Conservation (phyloP, 2,888 invertebrate genomes). For the Sialis fuliginosa region DNA sequence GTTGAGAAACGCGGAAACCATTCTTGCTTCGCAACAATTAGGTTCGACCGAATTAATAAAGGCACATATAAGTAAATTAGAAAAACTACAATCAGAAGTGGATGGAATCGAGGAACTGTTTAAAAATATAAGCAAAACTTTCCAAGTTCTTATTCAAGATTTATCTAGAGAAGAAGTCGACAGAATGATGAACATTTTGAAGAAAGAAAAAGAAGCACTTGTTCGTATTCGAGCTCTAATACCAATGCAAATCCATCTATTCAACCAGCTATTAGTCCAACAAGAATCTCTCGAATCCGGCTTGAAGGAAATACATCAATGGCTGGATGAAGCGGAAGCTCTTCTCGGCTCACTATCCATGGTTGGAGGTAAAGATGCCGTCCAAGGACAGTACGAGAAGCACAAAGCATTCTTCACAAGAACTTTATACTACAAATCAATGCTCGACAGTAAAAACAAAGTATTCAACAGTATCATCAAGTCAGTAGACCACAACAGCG, state of each 20-base stretch:
- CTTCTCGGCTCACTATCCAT: slow-evolving; percentile 40
- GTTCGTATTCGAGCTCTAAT: slow-evolving; percentile 70
- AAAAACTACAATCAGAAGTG: slow-evolving; percentile 61
- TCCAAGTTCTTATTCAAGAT: slow-evolving; percentile 80
- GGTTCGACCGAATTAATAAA: slow-evolving; percentile 65
- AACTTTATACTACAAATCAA: slow-evolving; percentile 78
- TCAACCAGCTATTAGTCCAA: slow-evolving; percentile 69
- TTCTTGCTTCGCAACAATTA: slow-evolving; percentile 49
- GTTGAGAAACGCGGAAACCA: slow-evolving; percentile 57
- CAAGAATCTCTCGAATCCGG: slow-evolving; percentile 81
- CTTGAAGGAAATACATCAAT: slow-evolving; percentile 65
- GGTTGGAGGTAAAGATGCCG: slow-evolving; percentile 47
- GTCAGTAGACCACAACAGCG: slow-evolving; percentile 55
- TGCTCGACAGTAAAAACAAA: slow-evolving; percentile 90
- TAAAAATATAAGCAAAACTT: slow-evolving; percentile 78
- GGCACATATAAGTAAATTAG: slow-evolving; percentile 57
- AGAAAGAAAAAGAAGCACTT: slow-evolving; percentile 74
- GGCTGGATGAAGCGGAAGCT: slow-evolving; percentile 73
- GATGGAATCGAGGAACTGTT: slow-evolving; percentile 79
- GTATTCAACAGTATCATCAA: slow-evolving; percentile 74
- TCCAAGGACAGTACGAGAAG: slow-evolving; percentile 59
- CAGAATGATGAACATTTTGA: slow-evolving; percentile 71
- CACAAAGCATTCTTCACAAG: slow-evolving; percentile 79
- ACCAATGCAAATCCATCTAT: slow-evolving; percentile 64
- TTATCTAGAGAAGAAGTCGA: slow-evolving; percentile 81